Evolutionary conservation across 2,797 vertebrate genomes (phyloP).

Genomic region (Sebastes wilsoni): DNA sequence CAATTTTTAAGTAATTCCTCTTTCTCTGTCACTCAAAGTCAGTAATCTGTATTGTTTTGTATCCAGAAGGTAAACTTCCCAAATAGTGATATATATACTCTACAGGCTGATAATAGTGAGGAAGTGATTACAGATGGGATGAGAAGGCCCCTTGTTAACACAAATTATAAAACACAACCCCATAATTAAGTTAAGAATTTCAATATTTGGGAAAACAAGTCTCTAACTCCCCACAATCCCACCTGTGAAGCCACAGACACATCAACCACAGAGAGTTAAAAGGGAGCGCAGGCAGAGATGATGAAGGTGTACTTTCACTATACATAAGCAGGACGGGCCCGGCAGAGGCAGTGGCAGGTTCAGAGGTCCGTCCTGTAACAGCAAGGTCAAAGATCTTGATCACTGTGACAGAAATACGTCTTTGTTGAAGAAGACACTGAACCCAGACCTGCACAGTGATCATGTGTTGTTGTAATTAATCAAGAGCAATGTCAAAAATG

Average conservation of each 20-base stretch:
- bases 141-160: slow-evolving; percentile 62
- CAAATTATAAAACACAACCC: slow-evolving; percentile 67
- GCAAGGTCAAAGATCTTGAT: slow-evolving; percentile 19
- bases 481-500: background rate
- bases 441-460: background rate
- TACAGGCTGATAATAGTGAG: slow-evolving; percentile 55
- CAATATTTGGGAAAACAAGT: slow-evolving; percentile 66
- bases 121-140: slow-evolving; percentile 61
- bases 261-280: slow-evolving; percentile 17
- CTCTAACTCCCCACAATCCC: slow-evolving; percentile 29
- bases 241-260: slow-evolving; percentile 23
- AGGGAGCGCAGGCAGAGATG: background rate
- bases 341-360: background rate
- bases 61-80: slow-evolving; percentile 48
- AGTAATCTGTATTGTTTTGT: slow-evolving; percentile 51
- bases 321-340: background rate
- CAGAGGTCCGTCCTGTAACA: background rate
- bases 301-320: slow-evolving; percentile 24
- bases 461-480: background rate
- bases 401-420: background rate
- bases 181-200: slow-evolving; percentile 70
- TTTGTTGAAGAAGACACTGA: background rate
- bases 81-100: slow-evolving; percentile 36
- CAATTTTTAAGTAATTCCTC: slow-evolving; percentile 17
- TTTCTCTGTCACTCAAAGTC: slow-evolving; percentile 26